Percentiles rank a stretch among this genome's conserved stretches.
Evolutionary conservation across 2,888 invertebrate species (phyloP).

Genomic region (Rhagonycha fulva): DNA sequence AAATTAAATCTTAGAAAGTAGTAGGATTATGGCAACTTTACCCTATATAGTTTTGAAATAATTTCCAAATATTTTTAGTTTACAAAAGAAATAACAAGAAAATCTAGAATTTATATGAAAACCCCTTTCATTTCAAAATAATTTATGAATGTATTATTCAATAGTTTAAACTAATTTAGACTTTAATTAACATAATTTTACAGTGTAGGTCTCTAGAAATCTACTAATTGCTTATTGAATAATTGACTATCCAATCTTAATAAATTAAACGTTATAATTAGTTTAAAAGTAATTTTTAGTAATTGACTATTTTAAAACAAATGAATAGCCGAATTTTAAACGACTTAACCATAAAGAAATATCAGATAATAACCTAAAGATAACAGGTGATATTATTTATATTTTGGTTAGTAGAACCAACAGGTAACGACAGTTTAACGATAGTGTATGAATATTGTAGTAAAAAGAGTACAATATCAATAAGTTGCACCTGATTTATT

Average conservation of each 20-base stretch:
- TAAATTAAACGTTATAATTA: not conserved
- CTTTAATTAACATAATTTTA: not conserved
- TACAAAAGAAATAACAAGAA: not conserved
- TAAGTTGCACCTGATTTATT: not conserved
- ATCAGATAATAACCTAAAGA: too few relatives aligned
- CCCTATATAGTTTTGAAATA: not conserved
- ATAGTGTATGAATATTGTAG: too few relatives aligned
- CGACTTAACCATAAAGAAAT: too few relatives aligned
- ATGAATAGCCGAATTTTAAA: too few relatives aligned
- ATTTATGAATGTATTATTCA: not conserved
- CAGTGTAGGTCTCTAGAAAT: not conserved
- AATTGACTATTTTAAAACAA: not conserved
- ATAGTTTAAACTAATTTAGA: not conserved
- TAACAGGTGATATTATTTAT: too few relatives aligned
- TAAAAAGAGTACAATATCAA: not conserved
- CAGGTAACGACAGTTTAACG: not conserved
- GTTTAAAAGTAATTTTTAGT: not conserved
- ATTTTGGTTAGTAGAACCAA: not conserved
- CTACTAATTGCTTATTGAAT: not conserved
- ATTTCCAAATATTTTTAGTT: not conserved
- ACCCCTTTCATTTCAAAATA: not conserved
- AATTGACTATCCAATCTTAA: not conserved
- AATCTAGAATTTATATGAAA: not conserved
- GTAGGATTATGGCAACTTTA: too few relatives aligned
- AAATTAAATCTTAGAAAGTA: too few relatives aligned